phyloP scores from a whole-genome alignment of 2,113 vertebrate species.

The Corythaeola cristata region DNA sequence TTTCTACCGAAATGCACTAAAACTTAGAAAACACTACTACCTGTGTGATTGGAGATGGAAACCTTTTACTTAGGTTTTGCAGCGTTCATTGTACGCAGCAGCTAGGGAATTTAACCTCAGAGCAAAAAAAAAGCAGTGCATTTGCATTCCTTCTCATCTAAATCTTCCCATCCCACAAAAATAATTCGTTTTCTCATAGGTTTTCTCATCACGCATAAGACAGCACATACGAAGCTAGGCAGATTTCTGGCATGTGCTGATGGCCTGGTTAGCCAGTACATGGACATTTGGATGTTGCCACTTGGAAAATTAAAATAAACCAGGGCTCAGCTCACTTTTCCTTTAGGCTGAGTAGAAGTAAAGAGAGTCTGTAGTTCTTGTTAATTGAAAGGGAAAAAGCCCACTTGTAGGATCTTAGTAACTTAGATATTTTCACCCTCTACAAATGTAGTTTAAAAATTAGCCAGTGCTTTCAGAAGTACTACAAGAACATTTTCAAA shows the following conservation, averaged over 20 bases:
- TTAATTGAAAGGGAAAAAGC: neutral
- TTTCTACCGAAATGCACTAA: neutral
- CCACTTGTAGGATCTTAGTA: neutral
- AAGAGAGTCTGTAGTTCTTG: neutral
- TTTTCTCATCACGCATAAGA: neutral
- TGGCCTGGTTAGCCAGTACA: neutral
- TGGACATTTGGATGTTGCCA: neutral
- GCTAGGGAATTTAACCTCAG: neutral
- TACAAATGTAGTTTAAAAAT: neutral
- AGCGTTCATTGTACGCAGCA: accelerated
- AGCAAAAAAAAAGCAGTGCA: neutral
- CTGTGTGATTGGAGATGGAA: neutral
- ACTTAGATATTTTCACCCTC: neutral
- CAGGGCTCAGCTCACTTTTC: neutral
- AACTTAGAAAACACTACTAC: neutral
- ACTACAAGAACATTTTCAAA: neutral
- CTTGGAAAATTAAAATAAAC: neutral
- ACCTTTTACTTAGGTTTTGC: neutral
- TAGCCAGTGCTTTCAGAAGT: neutral
- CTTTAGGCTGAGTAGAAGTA: neutral
- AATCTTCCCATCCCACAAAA: neutral
- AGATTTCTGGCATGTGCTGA: neutral
- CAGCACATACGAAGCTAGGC: neutral
- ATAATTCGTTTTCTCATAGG: neutral
- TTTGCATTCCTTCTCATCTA: neutral